Conservation (phyloP, 2,113 vertebrate species). For the Halcyon malimbica region DNA sequence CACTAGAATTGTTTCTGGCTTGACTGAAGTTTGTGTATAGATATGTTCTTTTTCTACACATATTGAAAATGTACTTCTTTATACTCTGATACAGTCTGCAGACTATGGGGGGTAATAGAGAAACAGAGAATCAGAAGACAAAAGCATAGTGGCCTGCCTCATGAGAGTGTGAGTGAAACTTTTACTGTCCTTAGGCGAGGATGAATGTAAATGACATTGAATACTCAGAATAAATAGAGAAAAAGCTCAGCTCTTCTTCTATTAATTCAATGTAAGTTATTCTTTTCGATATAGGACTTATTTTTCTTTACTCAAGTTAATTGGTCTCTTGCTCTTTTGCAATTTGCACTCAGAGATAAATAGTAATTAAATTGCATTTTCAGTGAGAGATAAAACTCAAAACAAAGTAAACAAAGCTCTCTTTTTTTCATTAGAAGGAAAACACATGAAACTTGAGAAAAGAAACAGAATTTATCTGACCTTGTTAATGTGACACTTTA, state of each 20-base stretch:
- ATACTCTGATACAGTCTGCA: neutral
- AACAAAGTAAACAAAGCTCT: neutral
- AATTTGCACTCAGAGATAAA: neutral
- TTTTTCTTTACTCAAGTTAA: neutral
- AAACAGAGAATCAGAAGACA: neutral
- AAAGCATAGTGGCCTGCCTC: neutral
- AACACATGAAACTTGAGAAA: neutral
- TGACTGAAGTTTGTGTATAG: neutral
- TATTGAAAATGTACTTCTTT: neutral
- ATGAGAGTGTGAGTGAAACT: neutral
- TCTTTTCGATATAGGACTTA: neutral
- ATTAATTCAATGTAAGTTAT: neutral
- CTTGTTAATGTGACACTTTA: neutral
- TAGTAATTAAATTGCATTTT: neutral
- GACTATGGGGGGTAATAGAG: rapidly evolving
- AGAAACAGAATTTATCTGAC: neutral
- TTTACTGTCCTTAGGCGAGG: neutral
- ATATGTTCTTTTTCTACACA: neutral
- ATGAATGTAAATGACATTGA: neutral
- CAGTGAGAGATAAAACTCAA: neutral
- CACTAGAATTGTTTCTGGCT: neutral
- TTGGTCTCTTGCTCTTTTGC: neutral
- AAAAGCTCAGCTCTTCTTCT: neutral
- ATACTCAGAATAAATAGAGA: neutral
- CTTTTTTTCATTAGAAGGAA: neutral